Evolutionary conservation across 1,140 invertebrate species (phyloP), one percentile per base, ranked within the genome.

Genomic region (Macrobrachium nipponense): DNA sequence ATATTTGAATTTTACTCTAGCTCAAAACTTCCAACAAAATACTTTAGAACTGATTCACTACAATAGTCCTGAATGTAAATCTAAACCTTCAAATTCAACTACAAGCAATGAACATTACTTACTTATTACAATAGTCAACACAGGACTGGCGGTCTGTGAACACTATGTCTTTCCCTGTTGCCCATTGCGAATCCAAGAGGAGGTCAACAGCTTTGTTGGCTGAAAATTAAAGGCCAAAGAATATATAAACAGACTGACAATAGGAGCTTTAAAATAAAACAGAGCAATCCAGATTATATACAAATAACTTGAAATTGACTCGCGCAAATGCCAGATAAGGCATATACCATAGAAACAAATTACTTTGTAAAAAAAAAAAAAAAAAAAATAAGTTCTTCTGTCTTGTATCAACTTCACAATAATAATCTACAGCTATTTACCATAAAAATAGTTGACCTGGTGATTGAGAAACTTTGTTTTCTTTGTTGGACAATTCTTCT

Each of bases 401-500:
- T 59, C 17, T 2, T 20, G 20, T 18, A 62, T 27, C 5, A n/a
- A n/a, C 10, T 59, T 23, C 7, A 58, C 15, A 27, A 66, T 5
- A 72, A 76, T 8, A 36, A 79, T 27, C 20, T 18, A 23, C 20
- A 70, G 23, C 15, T 59, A 17, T 77, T 90, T 93, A 95, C 97
- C 97, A 89, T 97, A 97, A 89, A 99, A 99, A 92, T 99, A 89
- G 77, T 87, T 83, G 98, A 99, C 98, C 92, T 97, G 96, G 91
- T 99, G 98, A 90, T 96, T 96, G 70, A 97, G 93, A 90, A 99
- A 98, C 92, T 97, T 99, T 0, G 97, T 98, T 91, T 97, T 97
- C 91, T 98, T 98, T 11, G 94, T 96, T 18, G 96, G 97, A 18
- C 98, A 95, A 92, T 98, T 98, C 87, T 96, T 96, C 75, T 96